phyloP scores from a whole-genome alignment of 2,113 vertebrate species.

The Tachysurus vachellii region DNA sequence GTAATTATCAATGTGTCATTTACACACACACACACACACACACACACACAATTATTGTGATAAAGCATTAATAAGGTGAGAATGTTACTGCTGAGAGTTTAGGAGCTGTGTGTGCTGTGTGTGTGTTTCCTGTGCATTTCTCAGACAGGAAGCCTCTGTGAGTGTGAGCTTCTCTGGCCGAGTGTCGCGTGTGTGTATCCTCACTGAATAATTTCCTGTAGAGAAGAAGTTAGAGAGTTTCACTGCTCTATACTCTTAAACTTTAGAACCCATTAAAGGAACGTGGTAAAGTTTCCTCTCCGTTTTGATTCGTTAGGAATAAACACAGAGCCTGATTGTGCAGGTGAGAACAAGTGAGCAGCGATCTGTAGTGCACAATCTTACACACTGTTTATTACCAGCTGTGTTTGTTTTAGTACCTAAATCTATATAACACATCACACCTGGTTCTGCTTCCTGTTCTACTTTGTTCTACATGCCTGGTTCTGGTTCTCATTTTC shows the following conservation, averaged over 20 bases:
- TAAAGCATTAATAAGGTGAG: too few relatives aligned
- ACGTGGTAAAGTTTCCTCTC: neutral
- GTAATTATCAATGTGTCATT: neutral
- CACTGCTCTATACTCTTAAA: neutral
- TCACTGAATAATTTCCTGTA: conserved; percentile 58
- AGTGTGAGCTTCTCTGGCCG: conserved; percentile 60
- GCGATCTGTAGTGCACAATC: neutral
- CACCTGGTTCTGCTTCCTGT: neutral
- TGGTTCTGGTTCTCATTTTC: neutral
- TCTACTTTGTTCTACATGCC: neutral
- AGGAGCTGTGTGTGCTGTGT: conserved; percentile 40
- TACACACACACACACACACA: neutral
- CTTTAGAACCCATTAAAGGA: neutral
- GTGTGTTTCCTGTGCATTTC: conserved; percentile 71
- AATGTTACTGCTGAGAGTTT: neutral
- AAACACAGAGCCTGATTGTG: neutral
- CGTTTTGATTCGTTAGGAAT: neutral
- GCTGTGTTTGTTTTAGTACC: neutral
- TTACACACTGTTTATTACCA: neutral
- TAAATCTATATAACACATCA: neutral
- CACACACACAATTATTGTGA: neutral
- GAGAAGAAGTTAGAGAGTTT: conserved; percentile 27
- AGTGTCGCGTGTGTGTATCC: conserved; percentile 56
- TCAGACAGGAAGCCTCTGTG: conserved; percentile 70
- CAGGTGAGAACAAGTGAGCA: neutral